A percentile compares a stretch with the other conserved stretches of the same genome.
Evolutionary conservation across 1,140 invertebrate genomes (phyloP).

Genomic region (Habropoda laboriosa): DNA sequence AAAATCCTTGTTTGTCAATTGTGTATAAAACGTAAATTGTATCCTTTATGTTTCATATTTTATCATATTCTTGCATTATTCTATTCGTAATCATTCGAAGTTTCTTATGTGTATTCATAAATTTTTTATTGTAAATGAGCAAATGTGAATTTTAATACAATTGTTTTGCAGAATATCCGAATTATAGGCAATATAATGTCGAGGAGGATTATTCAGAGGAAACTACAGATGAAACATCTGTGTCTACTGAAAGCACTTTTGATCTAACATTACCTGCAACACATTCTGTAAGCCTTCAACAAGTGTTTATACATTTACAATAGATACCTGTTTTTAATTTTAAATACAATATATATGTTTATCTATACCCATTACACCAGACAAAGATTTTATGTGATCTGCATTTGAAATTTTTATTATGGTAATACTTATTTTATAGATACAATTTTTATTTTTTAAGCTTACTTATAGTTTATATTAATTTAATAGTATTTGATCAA

Average conservation of each 20-base stretch:
- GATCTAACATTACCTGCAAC: conserved; percentile 81
- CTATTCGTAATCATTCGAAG: background rate
- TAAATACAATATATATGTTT: conserved; percentile 8
- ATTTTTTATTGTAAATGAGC: too few relatives aligned
- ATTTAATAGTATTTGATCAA: conserved; percentile 6
- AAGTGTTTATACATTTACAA: conserved; percentile 50
- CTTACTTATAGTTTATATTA: too few relatives aligned
- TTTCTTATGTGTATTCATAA: background rate
- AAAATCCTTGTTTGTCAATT: background rate
- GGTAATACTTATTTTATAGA: background rate
- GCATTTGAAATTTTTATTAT: background rate
- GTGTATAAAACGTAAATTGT: background rate
- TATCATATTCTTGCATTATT: background rate
- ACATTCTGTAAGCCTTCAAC: conserved; percentile 80
- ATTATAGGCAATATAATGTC: background rate
- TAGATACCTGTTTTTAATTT: background rate
- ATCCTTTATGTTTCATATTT: background rate
- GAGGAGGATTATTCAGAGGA: conserved; percentile 23
- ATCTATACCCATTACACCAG: too few relatives aligned
- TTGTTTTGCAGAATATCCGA: conserved; percentile 1
- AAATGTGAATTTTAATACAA: background rate
- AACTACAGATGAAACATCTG: conserved; percentile 45
- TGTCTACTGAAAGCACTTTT: conserved; percentile 71
- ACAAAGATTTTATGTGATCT: background rate
- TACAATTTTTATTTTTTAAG: background rate